Conservation (phyloP, 2,888 invertebrate species). For the Prosapia bicincta region DNA sequence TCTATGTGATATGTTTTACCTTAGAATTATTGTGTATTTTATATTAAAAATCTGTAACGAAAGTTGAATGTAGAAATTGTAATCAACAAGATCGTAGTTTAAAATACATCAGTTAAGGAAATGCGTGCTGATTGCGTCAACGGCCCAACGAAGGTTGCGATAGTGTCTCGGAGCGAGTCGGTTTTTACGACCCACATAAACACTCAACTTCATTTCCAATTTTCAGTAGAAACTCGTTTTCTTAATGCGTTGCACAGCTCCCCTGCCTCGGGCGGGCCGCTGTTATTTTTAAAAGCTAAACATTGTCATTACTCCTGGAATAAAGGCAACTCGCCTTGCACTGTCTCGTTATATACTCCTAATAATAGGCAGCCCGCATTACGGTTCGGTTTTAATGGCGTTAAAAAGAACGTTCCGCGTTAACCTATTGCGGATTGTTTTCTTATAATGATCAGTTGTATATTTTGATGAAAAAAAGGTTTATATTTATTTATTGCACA, state of each 20-base stretch:
- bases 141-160: neutral
- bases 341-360: neutral
- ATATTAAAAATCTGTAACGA: too few species aligned
- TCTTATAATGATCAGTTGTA: too few species aligned
- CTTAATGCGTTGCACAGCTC: neutral
- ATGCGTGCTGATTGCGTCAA: neutral
- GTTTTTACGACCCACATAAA: neutral
- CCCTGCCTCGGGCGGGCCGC: neutral
- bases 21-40: too few species aligned
- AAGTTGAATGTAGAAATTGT: too few species aligned
- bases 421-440: too few species aligned
- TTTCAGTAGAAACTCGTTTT: neutral
- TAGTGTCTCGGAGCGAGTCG: neutral
- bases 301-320: neutral
- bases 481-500: too few species aligned
- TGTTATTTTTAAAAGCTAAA: neutral
- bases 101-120: neutral
- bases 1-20: too few species aligned
- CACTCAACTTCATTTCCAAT: neutral
- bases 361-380: neutral
- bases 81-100: too few species aligned
- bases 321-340: neutral
- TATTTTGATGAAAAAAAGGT: too few species aligned
- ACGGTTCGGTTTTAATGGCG: neutral
- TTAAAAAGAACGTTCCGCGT: too few species aligned